Evolutionary conservation across 2,888 invertebrate species (phyloP).

Genomic region (Synanthedon andrenaeformis): DNA sequence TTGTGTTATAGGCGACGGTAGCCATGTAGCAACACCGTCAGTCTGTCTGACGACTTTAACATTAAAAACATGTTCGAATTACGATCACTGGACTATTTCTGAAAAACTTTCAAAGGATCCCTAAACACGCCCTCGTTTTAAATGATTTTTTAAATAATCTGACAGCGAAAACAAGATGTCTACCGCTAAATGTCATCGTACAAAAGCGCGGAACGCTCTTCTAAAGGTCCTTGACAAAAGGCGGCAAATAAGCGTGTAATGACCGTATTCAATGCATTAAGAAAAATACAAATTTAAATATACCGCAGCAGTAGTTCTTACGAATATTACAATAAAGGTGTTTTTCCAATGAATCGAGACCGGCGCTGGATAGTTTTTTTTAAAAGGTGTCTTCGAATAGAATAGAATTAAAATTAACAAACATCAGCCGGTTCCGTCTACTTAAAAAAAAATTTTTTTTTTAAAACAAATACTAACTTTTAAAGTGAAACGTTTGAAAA

Average conservation of each 20-base stretch:
- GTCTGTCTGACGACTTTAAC: no score
- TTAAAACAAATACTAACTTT: conserved; percentile 3
- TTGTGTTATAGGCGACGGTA: no score
- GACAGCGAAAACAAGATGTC: conserved; percentile 55
- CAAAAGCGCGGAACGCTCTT: conserved; percentile 32
- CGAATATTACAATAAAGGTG: conserved; percentile 1
- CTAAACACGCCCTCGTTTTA: conserved; percentile 11
- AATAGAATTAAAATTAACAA: conserved; percentile 42
- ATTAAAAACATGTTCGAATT: no score
- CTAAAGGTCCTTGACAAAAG: conserved; percentile 42
- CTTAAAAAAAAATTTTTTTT: conserved; percentile 11
- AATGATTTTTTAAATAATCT: conserved; percentile 5
- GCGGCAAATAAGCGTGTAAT: conserved; percentile 62
- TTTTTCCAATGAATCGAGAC: conserved; percentile 5
- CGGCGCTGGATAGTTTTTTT: conserved; percentile 7
- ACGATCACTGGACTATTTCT: no score
- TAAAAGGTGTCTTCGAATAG: conserved; percentile 16
- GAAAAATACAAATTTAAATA: conserved; percentile 11
- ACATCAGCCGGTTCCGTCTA: conserved; percentile 17
- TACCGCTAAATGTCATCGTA: conserved; percentile 48
- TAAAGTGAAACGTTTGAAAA: conserved; percentile 7
- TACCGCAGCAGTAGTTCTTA: conserved; percentile 3
- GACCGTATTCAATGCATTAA: conserved; percentile 51
- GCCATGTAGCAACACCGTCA: no score
- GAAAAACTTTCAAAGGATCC: conserved; percentile 10